Base-by-base conservation (phyloP, 1,140 invertebrate species). In the Pogonomyrmex californicus region DNA sequence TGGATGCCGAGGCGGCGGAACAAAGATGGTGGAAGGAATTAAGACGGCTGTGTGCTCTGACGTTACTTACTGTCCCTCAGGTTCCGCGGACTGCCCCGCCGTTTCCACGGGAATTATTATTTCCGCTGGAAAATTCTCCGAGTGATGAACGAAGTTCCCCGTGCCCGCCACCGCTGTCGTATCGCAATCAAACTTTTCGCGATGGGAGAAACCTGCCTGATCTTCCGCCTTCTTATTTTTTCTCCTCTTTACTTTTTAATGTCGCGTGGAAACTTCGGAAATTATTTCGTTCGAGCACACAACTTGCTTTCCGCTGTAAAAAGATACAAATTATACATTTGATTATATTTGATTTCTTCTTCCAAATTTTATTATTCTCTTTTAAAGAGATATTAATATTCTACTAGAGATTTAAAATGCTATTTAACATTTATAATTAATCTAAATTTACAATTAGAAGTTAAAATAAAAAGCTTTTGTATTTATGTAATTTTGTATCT, bases 21-120 rank as follows among this genome's bases (percentile, higher is more conserved):
- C 63, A 85, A 90, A 88, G 90, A 90, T 87, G 91, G 82, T 62
- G 88, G 82, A 90, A 91, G 90, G 88, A 92, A 92, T 92, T 89
- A 92, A 92, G 86, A 86, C 87, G 66, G 82, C 62, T 66, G 47
- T 66, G 47, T 58, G 49, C 62, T 36, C 49, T 63, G 77, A 75
- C 83, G 87, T 90, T 87, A 88, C 78, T 91, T 78, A 88, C 77
- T 49, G 81, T 76, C 73, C 66, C 56, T 60, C 71, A 44, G 47
- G 62, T 86, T 77, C 85, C 33, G 51, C 85, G 87, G 87, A 83
- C 88, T 90, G 79, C 85, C 88, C 88, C 77, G 86, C 88, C 88
- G 38, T 89, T 87, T 90, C 73, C 58, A 75, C 73, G 30, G 60
- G 73, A 91, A 88, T 91, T 91, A 90, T 90, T 90, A 91, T 91